phyloP scores from a whole-genome alignment of 1,140 invertebrate genomes.

The Cotesia typhae region DNA sequence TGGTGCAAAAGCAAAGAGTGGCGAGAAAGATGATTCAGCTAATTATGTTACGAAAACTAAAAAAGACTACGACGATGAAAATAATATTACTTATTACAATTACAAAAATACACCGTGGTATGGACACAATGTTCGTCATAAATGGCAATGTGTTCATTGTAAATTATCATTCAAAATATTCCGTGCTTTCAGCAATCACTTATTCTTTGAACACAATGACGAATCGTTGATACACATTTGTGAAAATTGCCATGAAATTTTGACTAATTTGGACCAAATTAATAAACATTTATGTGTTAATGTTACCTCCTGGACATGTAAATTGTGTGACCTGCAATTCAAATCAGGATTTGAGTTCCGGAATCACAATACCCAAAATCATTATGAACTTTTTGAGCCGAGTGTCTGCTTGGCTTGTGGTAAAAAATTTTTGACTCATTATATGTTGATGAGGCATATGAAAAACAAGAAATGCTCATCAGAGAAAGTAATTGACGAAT shows the following conservation, averaged over 20 bases:
- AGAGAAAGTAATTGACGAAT: too few relatives aligned
- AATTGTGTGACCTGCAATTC: constrained; percentile 39
- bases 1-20: too few relatives aligned
- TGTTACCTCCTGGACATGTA: constrained; percentile 39
- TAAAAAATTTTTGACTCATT: constrained; percentile 43
- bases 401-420: constrained; percentile 38
- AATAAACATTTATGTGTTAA: constrained; percentile 44
- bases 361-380: constrained; percentile 44
- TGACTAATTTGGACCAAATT: constrained; percentile 39
- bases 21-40: too few relatives aligned
- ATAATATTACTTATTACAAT: too few relatives aligned
- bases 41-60: too few relatives aligned
- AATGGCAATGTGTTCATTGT: constrained; percentile 24
- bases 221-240: constrained; percentile 47
- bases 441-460: constrained; percentile 45
- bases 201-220: constrained; percentile 43
- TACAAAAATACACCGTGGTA: background rate
- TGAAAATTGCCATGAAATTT: constrained; percentile 44
- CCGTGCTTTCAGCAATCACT: constrained; percentile 35
- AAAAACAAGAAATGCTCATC: constrained; percentile 11
- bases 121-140: background rate
- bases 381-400: constrained; percentile 38
- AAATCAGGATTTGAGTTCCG: constrained; percentile 29
- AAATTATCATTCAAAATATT: constrained; percentile 31
- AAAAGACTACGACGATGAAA: too few relatives aligned